Evolutionary conservation across 2,113 vertebrate species (phyloP).

Genomic region (Acanthochromis polyacanthus): DNA sequence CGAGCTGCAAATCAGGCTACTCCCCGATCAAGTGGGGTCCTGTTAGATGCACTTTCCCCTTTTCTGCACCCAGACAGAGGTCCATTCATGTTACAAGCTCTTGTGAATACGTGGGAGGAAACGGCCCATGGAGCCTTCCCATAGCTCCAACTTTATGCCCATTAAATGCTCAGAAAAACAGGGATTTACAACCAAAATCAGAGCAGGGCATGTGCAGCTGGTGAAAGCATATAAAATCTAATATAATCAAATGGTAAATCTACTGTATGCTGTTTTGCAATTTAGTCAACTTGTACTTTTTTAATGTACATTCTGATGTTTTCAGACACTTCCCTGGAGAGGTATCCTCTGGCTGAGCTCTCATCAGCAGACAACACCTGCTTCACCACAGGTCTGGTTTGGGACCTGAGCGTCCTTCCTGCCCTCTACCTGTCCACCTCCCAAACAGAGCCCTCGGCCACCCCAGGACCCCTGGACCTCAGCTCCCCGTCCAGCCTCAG

Average conservation of each 20-base stretch:
- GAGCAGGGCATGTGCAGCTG: background rate
- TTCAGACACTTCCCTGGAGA: constrained; percentile 87
- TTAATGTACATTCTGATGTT: constrained; percentile 4
- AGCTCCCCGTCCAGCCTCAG: constrained; percentile 87
- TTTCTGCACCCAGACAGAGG: constrained; percentile 77
- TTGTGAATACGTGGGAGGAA: constrained; percentile 85
- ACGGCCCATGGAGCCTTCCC: constrained; percentile 68
- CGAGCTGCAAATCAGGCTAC: constrained; percentile 28
- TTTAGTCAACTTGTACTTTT: background rate
- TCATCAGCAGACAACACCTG: constrained; percentile 81
- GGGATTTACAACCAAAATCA: background rate
- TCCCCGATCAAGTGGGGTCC: constrained; percentile 67
- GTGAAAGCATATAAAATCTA: background rate
- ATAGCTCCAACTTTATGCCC: constrained; percentile 51
- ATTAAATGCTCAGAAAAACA: constrained; percentile 36
- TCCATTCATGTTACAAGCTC: constrained; percentile 81
- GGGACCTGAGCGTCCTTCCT: constrained; percentile 90
- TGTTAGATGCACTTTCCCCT: constrained; percentile 75
- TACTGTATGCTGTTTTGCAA: too few species aligned
- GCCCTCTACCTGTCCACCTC: constrained; percentile 84
- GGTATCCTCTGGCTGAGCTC: constrained; percentile 85
- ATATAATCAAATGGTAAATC: background rate
- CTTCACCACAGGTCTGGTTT: constrained; percentile 89
- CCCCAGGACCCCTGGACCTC: constrained; percentile 88
- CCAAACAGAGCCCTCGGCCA: constrained; percentile 75